A percentile compares a stretch with the other conserved stretches of the same genome.
Conservation (phyloP, 2,113 vertebrate genomes). For the Ailurus styani region DNA sequence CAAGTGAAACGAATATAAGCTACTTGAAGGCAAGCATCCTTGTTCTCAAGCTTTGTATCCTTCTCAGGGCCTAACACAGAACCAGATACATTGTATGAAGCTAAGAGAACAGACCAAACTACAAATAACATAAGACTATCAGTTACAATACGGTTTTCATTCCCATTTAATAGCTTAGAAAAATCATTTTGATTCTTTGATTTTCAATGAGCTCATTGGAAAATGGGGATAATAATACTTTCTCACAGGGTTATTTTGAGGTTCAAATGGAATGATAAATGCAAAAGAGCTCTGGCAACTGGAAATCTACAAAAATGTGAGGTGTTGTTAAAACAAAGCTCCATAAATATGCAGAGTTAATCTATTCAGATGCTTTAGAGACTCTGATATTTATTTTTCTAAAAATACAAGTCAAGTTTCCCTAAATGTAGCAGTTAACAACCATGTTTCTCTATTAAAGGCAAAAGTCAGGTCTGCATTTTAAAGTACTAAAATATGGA, state of each 20-base stretch:
- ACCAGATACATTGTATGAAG: not conserved
- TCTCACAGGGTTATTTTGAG: not conserved
- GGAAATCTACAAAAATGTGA: constrained; percentile 14
- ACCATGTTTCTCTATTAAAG: constrained; percentile 32
- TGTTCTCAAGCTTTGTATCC: not conserved
- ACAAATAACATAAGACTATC: not conserved
- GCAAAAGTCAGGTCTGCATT: not conserved
- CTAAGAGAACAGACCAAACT: not conserved
- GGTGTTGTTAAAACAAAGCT: constrained; percentile 44
- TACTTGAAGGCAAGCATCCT: not conserved
- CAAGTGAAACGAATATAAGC: not conserved
- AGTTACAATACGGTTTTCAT: not conserved
- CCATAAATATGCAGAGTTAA: constrained; percentile 19
- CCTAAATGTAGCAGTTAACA: constrained; percentile 54
- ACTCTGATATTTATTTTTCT: not conserved
- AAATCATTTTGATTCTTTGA: not conserved
- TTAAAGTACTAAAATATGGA: not conserved
- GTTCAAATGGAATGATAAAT: constrained; percentile 11
- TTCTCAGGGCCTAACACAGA: not conserved
- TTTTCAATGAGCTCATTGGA: not conserved
- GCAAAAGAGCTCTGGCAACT: not conserved
- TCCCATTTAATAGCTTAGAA: not conserved
- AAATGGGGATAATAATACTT: not conserved
- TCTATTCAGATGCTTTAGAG: constrained; percentile 9
- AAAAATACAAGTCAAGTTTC: constrained; percentile 24